Percentiles rank a stretch among this genome's conserved stretches.
These are phyloP conservation scores for Momotus momota DNA, from an alignment of 2,797 vertebrate species.

Conservation along the genomic window DNA sequence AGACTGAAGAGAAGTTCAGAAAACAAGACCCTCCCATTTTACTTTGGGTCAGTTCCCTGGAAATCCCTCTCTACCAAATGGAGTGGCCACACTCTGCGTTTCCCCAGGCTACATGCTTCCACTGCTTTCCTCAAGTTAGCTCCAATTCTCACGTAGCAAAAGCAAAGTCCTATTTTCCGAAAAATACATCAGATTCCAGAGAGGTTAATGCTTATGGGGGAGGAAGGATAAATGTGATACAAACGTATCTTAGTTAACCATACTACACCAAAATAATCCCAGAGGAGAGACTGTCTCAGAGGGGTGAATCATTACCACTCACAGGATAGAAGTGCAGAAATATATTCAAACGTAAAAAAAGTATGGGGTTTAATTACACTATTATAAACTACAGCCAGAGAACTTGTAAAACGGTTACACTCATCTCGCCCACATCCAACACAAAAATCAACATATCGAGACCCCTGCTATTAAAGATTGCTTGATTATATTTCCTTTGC, in stretches of 20 bases:
- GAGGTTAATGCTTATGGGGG: background rate
- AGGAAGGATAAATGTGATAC: background rate
- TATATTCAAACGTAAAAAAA: background rate
- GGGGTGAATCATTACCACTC: background rate
- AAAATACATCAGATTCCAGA: background rate
- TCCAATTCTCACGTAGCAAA: background rate
- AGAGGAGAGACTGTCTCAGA: background rate
- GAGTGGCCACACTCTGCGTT: background rate
- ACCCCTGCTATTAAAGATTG: accelerated
- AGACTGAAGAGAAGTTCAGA: background rate
- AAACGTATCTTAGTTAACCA: background rate
- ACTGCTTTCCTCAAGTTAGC: background rate
- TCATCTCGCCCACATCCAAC: background rate
- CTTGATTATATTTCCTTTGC: background rate
- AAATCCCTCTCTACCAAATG: background rate
- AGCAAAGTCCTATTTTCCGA: background rate
- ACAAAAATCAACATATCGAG: background rate
- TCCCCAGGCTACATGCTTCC: background rate
- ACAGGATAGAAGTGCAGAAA: background rate
- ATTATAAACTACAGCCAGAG: background rate
- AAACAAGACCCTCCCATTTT: background rate
- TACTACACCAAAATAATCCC: background rate
- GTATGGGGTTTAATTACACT: background rate
- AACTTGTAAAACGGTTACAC: background rate
- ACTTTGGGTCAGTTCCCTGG: background rate